These are phyloP conservation scores for Listronotus bonariensis DNA, from an alignment of 1,140 invertebrate genomes.

Conservation along the genomic window DNA sequence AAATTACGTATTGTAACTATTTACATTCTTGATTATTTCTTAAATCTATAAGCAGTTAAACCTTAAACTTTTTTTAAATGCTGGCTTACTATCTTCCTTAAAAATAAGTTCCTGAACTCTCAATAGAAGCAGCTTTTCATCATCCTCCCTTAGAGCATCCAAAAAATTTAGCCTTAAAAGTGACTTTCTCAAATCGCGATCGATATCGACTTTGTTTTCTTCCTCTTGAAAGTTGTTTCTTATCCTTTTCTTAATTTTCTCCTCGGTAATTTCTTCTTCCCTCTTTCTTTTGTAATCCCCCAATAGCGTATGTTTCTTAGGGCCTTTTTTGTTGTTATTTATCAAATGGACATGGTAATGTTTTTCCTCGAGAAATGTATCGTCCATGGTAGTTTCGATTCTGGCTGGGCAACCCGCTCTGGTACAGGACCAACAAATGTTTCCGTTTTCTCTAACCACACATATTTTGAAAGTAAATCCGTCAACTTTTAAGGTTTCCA, in stretches of 20 bases:
- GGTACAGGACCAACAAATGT: conserved; percentile 6
- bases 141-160: background rate
- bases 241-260: background rate
- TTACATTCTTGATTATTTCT: no score
- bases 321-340: background rate
- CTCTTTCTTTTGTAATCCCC: conserved; percentile 3
- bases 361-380: background rate
- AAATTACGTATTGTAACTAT: no score
- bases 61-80: no score
- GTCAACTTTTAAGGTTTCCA: conserved; percentile 1
- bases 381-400: background rate
- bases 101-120: no score
- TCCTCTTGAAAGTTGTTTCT: background rate
- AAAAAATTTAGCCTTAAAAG: background rate
- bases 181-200: background rate
- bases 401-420: background rate
- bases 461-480: background rate
- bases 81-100: no score
- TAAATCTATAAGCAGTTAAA: no score
- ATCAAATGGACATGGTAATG: conserved; percentile 2
- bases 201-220: background rate
- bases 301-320: background rate
- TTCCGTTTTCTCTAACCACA: conserved; percentile 4
- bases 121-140: no score
- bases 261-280: background rate